A percentile compares a stretch with the other conserved stretches of the same genome.
Conservation (phyloP, 1,140 invertebrate species). For the Drosophila pallidifrons region DNA sequence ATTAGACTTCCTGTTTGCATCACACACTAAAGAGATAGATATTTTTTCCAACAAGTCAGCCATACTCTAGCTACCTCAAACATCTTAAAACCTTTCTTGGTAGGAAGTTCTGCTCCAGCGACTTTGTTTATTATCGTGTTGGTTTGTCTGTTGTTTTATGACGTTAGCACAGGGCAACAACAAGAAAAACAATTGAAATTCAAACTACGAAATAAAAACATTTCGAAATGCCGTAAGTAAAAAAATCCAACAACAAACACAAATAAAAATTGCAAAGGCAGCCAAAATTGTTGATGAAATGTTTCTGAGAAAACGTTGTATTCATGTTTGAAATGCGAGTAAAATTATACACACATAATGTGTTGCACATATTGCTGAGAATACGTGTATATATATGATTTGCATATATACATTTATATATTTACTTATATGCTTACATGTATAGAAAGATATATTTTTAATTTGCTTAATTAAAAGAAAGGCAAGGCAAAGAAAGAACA, state of each 20-base stretch:
- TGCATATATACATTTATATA: conserved; percentile 20
- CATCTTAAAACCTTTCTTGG: conserved; percentile 46
- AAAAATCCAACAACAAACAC: neutral
- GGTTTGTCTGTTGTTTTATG: conserved; percentile 31
- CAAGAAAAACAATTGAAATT: conserved; percentile 37
- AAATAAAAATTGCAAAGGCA: conserved; percentile 37
- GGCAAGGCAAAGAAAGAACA: conserved; percentile 52
- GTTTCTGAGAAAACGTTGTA: conserved; percentile 57
- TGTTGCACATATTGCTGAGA: conserved; percentile 29
- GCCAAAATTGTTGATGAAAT: conserved; percentile 31
- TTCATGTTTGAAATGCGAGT: conserved; percentile 50
- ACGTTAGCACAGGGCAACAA: conserved; percentile 31
- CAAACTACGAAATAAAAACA: conserved; percentile 38
- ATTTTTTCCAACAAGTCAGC: conserved; percentile 16
- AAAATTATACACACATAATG: conserved; percentile 29
- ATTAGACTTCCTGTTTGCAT: conserved; percentile 27
- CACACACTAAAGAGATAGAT: neutral
- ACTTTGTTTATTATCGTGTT: conserved; percentile 32
- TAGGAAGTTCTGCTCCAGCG: conserved; percentile 42
- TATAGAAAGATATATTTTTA: conserved; percentile 67
- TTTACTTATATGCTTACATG: conserved; percentile 12
- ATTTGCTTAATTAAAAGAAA: conserved; percentile 72
- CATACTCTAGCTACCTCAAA: conserved; percentile 17
- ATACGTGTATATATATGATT: neutral
- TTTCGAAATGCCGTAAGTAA: conserved; percentile 36